Base-by-base conservation (phyloP, 1,140 invertebrate genomes). In the Orius laevigatus region DNA sequence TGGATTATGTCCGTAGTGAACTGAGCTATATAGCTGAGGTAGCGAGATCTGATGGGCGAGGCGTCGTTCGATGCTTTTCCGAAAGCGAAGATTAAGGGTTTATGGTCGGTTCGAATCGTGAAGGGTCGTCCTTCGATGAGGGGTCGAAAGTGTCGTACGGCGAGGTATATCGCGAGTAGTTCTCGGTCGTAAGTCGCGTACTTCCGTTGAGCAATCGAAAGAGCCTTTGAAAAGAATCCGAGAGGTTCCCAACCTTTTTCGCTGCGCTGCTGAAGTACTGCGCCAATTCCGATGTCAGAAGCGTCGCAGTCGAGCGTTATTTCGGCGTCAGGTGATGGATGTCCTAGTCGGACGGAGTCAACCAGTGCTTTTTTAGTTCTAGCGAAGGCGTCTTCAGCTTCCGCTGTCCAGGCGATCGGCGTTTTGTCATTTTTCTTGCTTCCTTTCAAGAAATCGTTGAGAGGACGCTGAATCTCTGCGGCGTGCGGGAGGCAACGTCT, bases 131-230 rank as follows among this genome's bases (percentile, higher is more conserved):
- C 65, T 58, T 69, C 65, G 0, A 72, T 15, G 25, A 65, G 55
- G 46, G 66, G 59, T 6, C 57, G 54, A 50, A 71, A 71, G 44
- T 65, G 59, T 49, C 64, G 58, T 1, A 69, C 52, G 3, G 58
- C 57, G 6, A 53, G 46, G 54, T 68, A 71, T 14, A 67, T 62
- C 1, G 64, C 69, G 4, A 70, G 44, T 1, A 72, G 52, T 54
- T 73, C 67, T 5, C 63, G 45, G 50, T 68, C 66, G 56, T 64
- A 70, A 2, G 62, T 56, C 10, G 56, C 57, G 40, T 67, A 67
- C 20, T 62, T 60, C n/a, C 46, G 33, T 54, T 70, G 55, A 0
- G 58, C 41, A 12, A 51, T 18, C 4, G 36, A 57, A 0, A 69
- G 46, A 49, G 64, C 65, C 42, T 56, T 60, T 11, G 63, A 66